Evolutionary conservation across 1,140 invertebrate species (phyloP).

Genomic region (Bombyx mori): DNA sequence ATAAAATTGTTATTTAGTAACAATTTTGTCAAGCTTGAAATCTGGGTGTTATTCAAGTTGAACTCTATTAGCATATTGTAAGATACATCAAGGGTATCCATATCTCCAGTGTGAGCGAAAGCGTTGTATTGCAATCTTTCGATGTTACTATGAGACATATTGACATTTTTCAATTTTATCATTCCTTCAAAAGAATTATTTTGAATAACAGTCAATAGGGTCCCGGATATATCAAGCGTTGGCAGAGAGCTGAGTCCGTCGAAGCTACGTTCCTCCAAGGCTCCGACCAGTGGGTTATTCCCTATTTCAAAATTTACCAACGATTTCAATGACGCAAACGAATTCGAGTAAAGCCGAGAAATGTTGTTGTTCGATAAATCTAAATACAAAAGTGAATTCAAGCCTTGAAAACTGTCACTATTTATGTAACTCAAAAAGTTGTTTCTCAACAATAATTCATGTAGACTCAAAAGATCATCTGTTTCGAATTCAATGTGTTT

Average conservation of each 20-base stretch:
- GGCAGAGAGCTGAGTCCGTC: conserved; percentile 27
- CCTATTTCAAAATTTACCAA: conserved; percentile 31
- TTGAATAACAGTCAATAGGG: conserved; percentile 21
- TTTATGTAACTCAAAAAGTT: conserved; percentile 28
- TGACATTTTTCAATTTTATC: conserved; percentile 29
- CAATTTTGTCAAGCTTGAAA: conserved; percentile 25
- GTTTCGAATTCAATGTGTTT: conserved; percentile 27
- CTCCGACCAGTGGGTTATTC: conserved; percentile 28
- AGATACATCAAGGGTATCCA: conserved; percentile 40
- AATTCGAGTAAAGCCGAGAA: conserved; percentile 24
- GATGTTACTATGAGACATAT: conserved; percentile 34
- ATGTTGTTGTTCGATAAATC: conserved; percentile 45
- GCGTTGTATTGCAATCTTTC: conserved; percentile 30
- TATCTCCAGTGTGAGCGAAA: conserved; percentile 26
- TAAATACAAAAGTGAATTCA: conserved; percentile 27
- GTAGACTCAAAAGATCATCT: conserved; percentile 22
- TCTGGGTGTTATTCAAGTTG: conserved; percentile 26
- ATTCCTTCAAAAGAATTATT: conserved; percentile 44
- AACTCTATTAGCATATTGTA: conserved; percentile 32
- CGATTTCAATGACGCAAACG: conserved; percentile 25
- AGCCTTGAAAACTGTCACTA: conserved; percentile 19
- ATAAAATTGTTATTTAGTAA: conserved; percentile 38
- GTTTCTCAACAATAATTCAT: conserved; percentile 20
- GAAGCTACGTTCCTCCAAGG: conserved; percentile 29
- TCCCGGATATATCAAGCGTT: conserved; percentile 33